These are phyloP conservation scores for Netelia melanura DNA, from an alignment of 2,888 invertebrate species.

Conservation along the genomic window DNA sequence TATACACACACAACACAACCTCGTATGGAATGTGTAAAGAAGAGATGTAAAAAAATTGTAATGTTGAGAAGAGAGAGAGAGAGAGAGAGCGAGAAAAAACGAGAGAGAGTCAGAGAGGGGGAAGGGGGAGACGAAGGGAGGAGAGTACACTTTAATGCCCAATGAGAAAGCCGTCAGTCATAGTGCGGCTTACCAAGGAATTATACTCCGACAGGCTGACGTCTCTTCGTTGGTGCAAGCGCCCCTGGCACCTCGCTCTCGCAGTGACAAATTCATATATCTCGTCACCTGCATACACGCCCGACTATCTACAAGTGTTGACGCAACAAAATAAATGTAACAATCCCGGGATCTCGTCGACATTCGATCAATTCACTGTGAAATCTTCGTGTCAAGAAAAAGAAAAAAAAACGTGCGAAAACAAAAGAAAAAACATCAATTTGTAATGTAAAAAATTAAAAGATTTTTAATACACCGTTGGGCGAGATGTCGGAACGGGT, in stretches of 20 bases:
- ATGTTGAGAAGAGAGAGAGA: conserved; percentile 35
- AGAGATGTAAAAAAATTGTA: conserved; percentile 67
- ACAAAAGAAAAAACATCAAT: not conserved
- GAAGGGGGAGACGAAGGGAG: conserved; percentile 9
- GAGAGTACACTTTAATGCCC: conserved; percentile 67
- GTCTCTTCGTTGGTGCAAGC: conserved; percentile 59
- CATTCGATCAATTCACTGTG: conserved; percentile 25
- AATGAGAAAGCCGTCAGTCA: conserved; percentile 71
- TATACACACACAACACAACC: not conserved
- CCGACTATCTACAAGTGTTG: conserved; percentile 49
- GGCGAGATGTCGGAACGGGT: not conserved
- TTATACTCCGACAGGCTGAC: conserved; percentile 67
- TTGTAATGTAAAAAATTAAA: not conserved
- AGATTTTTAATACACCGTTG: not conserved
- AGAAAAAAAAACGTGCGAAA: not conserved
- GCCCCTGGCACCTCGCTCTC: conserved; percentile 56
- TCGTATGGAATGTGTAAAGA: conserved; percentile 62
- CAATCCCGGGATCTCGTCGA: conserved; percentile 48
- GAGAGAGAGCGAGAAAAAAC: not conserved
- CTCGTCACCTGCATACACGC: conserved; percentile 23
- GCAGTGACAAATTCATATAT: conserved; percentile 71
- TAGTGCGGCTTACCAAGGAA: conserved; percentile 68
- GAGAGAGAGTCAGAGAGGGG: not conserved
- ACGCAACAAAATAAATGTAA: conserved; percentile 65
- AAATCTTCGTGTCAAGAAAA: not conserved